Percentiles rank a stretch among this genome's conserved stretches.
Conservation (phyloP, 2,113 vertebrate species). For the Laticauda laticaudata region DNA sequence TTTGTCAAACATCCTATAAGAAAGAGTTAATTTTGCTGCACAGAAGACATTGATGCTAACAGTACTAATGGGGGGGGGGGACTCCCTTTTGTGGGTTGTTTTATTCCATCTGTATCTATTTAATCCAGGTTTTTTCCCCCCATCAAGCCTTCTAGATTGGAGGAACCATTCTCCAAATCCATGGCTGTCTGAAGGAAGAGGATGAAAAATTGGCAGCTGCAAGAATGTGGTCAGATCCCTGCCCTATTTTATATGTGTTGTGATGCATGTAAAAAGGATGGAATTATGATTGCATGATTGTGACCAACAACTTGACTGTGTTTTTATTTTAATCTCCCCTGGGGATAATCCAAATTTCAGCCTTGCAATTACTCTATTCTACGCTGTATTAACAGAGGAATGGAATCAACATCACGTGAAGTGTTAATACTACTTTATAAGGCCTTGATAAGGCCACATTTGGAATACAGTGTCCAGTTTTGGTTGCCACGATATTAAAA, state of each 20-base stretch:
- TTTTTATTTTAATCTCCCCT: neutral
- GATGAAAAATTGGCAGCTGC: neutral
- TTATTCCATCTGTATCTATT: constrained; percentile 27
- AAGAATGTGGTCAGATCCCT: neutral
- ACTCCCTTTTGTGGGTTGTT: constrained; percentile 21
- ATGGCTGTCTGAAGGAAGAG: neutral
- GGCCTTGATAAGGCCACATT: too few relatives aligned
- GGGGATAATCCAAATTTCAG: neutral
- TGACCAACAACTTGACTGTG: neutral
- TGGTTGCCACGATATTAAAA: too few relatives aligned
- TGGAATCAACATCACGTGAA: too few relatives aligned
- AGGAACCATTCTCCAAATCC: neutral
- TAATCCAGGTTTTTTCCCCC: neutral
- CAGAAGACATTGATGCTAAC: constrained; percentile 51
- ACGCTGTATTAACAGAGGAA: too few relatives aligned
- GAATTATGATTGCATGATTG: neutral
- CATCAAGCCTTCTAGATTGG: accelerated
- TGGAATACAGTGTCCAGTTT: too few relatives aligned
- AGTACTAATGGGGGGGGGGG: constrained; percentile 60
- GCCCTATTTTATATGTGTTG: neutral
- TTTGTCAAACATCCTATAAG: constrained; percentile 55
- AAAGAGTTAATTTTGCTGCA: constrained; percentile 66
- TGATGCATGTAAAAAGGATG: neutral
- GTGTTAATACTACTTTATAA: too few relatives aligned
- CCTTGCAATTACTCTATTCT: neutral